Evolutionary conservation across 1,140 invertebrate genomes (phyloP), one percentile per base, ranked within the genome.

Genomic region (Diorhabda carinulata): DNA sequence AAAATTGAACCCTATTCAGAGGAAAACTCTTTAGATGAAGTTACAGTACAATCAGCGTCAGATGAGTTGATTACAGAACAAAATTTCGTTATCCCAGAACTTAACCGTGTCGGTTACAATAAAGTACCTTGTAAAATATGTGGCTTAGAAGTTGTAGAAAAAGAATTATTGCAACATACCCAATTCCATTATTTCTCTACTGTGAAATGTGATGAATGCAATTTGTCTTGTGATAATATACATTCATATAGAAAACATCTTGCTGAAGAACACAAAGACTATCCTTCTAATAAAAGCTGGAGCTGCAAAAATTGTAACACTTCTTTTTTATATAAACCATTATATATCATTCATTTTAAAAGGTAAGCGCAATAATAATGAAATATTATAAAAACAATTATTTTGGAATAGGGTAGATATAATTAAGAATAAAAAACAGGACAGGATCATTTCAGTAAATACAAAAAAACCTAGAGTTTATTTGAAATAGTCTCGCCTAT

Each of bases 91-190:
- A 40, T 4, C 6, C 42, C 42, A 52, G 57, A 43, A 44, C 10
- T 42, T 2, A 43, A 58, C 5, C 7, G 40, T 57, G 40, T 42
- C 6, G 10, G 25, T 5, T n/a, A 10, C 43, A 57, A 66, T 58
- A 66, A 66, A 66, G 56, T 58, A n/a, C 10, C 57, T 44, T 67
- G 65, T 10, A 59, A 67, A 43, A 67, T 67, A 3, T 67, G 65
- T 60, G 65, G 65, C 8, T 6, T 43, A 10, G 9, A 43, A 7
- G n/a, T 45, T 10, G 10, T 60, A 10, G 65, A 59, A 25, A 43
- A 43, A 25, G n/a, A 60, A n/a, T 6, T 67, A 10, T n/a, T 67
- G 6, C 57, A 67, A 5, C 65, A 67, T 59, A 25, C 41, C 5
- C 57, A 45, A 45, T 57, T 5, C 43, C 65, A 67, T 41, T 67